A percentile compares a stretch with the other conserved stretches of the same genome.
Evolutionary conservation across 2,113 vertebrate genomes (phyloP).

Genomic region (Copsychus sechellarum): DNA sequence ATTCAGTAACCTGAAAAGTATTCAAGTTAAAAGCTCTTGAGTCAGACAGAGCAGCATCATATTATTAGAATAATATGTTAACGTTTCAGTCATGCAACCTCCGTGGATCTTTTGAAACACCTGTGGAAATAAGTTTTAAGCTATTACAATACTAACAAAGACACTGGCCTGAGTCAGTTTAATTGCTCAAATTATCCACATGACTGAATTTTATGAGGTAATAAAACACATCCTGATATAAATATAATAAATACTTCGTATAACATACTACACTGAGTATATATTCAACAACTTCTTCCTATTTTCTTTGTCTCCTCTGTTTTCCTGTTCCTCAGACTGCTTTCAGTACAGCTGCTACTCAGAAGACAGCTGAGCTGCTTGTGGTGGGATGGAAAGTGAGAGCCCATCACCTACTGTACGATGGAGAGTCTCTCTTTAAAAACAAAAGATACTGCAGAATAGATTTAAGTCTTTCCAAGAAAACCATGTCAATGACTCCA

Average conservation of each 20-base stretch:
- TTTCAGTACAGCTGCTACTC: not conserved
- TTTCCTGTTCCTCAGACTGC: not conserved
- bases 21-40: constrained; percentile 72
- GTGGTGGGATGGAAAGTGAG: not conserved
- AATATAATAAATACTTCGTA: constrained; percentile 46
- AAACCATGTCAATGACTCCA: not conserved
- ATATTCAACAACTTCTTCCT: not conserved
- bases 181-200: constrained; percentile 41
- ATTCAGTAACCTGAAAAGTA: constrained; percentile 72
- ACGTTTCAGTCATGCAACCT: constrained; percentile 63
- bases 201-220: constrained; percentile 56
- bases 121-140: constrained; percentile 67
- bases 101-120: constrained; percentile 61
- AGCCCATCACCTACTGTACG: not conserved
- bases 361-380: not conserved
- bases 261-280: not conserved
- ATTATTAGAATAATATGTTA: constrained; percentile 76
- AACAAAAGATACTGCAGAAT: not conserved
- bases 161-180: not conserved
- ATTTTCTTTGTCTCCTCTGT: not conserved
- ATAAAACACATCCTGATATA: constrained; percentile 68
- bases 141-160: constrained; percentile 48
- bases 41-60: constrained; percentile 70
- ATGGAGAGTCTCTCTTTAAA: not conserved
- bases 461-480: not conserved